Base-by-base conservation (phyloP, 2,888 invertebrate genomes). In the Lapara coniferarum region DNA sequence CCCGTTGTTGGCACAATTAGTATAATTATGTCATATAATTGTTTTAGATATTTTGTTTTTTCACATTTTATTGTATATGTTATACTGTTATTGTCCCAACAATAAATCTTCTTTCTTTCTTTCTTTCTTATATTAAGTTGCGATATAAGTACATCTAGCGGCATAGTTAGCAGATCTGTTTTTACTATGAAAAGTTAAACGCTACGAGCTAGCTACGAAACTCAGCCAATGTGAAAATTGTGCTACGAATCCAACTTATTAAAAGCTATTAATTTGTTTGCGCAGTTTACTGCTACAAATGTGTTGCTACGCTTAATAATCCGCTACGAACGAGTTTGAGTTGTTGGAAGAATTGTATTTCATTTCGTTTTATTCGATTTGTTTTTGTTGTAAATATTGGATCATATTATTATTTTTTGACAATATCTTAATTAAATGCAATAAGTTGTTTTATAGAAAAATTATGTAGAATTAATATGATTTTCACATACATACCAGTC, bases 121-220 rank as follows among this genome's bases (percentile, higher is more conserved):
- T n/a, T n/a, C n/a, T n/a, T n/a, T n/a, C n/a, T n/a, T n/a, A n/a
- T n/a, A 49, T 19, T 1, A 13, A 37, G 16, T 19, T 7, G 46
- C 46, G 37, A 46, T 16, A 59, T 44, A 46, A 49, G 2, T 19
- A 55, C 4, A 49, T 46, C 1, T 49, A 7, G 46, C 49, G 6
- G 2, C 10, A 25, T 13, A 13, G 19, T 13, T 13, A 46, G 5
- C 19, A n/a, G 16, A 63, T 63, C 19, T 19, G 49, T 19, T 37
- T 57, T 25, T 57, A 49, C 63, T 49, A 63, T 49, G 49, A 49
- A 63, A 63, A 63, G 63, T 63, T 63, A 63, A 59, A 63, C 49
- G 63, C 63, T 63, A 63, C 63, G 63, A 63, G 46, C 49, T 63
- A 63, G 63, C 63, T 63, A 63, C 63, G 63, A 49, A 63, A 49